A percentile compares a stretch with the other conserved stretches of the same genome.
phyloP scores from a whole-genome alignment of 2,797 vertebrate genomes.

The Trichosurus vulpecula region DNA sequence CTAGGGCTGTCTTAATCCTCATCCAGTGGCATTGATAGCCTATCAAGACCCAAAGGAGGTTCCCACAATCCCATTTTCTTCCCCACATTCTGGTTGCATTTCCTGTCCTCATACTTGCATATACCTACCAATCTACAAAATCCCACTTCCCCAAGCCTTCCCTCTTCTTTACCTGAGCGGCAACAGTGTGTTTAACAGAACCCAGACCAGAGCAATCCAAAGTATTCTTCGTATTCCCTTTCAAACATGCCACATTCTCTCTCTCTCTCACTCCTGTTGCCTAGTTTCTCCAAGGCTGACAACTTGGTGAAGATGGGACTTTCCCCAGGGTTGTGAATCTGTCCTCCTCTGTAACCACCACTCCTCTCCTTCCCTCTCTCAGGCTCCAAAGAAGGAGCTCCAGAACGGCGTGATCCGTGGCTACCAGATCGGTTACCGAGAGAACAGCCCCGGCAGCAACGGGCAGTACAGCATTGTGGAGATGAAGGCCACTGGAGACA shows the following conservation, averaged over 20 bases:
- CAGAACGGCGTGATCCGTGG: constrained; percentile 98
- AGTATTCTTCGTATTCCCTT: neutral
- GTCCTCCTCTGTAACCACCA: accelerated
- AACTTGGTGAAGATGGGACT: neutral
- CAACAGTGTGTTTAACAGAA: neutral
- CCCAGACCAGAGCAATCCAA: neutral
- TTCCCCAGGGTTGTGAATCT: neutral
- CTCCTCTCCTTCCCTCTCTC: neutral
- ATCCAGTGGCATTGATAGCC: neutral
- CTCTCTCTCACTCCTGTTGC: neutral
- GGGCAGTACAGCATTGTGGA: constrained; percentile 99
- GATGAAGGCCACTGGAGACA: constrained; percentile 98
- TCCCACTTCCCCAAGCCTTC: accelerated
- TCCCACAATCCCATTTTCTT: neutral
- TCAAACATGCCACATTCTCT: neutral
- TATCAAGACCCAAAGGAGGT: neutral
- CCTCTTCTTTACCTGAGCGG: neutral
- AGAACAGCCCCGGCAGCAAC: constrained; percentile 97
- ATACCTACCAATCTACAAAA: neutral
- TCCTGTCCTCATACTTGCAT: neutral
- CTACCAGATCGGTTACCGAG: constrained; percentile 98
- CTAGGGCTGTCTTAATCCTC: neutral
- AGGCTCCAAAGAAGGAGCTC: constrained; percentile 97
- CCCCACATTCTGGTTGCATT: neutral
- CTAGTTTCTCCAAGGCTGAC: neutral